Conservation (phyloP, 2,797 vertebrate genomes). For the Sparidentex hasta region DNA sequence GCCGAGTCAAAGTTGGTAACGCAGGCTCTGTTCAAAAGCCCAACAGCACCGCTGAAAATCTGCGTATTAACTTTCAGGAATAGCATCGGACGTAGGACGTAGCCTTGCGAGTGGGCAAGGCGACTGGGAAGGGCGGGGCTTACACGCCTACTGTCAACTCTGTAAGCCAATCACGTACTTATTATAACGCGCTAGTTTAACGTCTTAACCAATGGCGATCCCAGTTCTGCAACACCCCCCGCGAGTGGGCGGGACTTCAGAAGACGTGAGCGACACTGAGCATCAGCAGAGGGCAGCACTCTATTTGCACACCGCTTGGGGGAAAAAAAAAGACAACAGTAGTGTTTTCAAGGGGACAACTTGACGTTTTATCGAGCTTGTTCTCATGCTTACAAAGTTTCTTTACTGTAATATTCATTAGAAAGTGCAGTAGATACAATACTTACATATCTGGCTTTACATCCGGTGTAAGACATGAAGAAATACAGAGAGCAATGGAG, state of each 20-base stretch:
- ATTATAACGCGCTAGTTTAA: rapidly evolving
- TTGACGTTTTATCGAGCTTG: slow-evolving; percentile 11
- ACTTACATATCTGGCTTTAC: slow-evolving; percentile 1
- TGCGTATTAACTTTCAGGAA: slow-evolving; percentile 59
- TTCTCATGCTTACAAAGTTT: slow-evolving; percentile 13
- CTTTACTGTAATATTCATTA: background rate
- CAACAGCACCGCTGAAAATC: background rate
- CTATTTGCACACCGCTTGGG: background rate
- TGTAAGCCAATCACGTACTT: slow-evolving; percentile 57
- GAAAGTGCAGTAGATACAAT: slow-evolving; percentile 27
- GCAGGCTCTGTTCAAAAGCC: background rate
- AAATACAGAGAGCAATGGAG: slow-evolving; percentile 79
- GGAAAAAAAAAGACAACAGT: background rate
- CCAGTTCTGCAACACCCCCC: background rate
- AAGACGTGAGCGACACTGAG: background rate
- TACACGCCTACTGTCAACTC: background rate
- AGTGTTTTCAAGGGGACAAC: slow-evolving; percentile 54
- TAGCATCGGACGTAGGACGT: background rate
- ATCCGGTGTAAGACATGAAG: slow-evolving; percentile 79
- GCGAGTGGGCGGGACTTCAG: background rate
- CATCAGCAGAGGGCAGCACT: slow-evolving; percentile 60
- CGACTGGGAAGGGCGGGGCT: background rate
- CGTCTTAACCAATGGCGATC: slow-evolving; percentile 45
- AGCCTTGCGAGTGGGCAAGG: background rate
- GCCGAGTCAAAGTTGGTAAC: background rate